These are phyloP conservation scores for Cataglyphis livida DNA, from an alignment of 2,888 invertebrate species.

Conservation along the genomic window DNA sequence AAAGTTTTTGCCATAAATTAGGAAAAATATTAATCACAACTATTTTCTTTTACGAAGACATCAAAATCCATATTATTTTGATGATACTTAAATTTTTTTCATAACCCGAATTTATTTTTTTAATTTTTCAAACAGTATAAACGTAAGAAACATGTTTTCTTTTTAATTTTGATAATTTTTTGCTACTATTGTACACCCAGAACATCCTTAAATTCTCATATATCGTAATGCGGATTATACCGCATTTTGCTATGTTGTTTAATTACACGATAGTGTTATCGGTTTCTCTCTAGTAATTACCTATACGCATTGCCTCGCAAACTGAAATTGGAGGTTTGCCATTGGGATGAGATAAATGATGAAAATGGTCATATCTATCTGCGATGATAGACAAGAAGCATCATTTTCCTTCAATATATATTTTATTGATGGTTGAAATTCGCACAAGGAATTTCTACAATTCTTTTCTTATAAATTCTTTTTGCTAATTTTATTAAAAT, in stretches of 20 bases:
- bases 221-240: neutral
- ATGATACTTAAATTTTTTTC: too few species aligned
- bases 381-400: neutral
- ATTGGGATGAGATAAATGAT: slow-evolving; percentile 19
- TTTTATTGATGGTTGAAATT: neutral
- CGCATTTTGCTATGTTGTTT: slow-evolving; percentile 30
- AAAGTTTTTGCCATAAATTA: too few species aligned
- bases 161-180: too few species aligned
- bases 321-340: slow-evolving; percentile 47
- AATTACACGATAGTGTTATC: slow-evolving; percentile 33
- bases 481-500: neutral
- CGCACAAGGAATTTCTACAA: neutral
- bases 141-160: too few species aligned
- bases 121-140: too few species aligned
- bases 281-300: slow-evolving; percentile 43
- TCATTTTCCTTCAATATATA: neutral
- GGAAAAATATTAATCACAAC: too few species aligned
- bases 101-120: too few species aligned
- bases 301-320: neutral
- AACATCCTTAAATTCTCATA: neutral
- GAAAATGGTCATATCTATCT: neutral
- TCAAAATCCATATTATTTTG: too few species aligned
- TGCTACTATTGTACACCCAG: too few species aligned
- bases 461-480: neutral
- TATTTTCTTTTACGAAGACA: too few species aligned